Percentiles rank a stretch among this genome's conserved stretches.
Evolutionary conservation across 2,797 vertebrate genomes (phyloP).

Genomic region (Denticeps clupeoides): DNA sequence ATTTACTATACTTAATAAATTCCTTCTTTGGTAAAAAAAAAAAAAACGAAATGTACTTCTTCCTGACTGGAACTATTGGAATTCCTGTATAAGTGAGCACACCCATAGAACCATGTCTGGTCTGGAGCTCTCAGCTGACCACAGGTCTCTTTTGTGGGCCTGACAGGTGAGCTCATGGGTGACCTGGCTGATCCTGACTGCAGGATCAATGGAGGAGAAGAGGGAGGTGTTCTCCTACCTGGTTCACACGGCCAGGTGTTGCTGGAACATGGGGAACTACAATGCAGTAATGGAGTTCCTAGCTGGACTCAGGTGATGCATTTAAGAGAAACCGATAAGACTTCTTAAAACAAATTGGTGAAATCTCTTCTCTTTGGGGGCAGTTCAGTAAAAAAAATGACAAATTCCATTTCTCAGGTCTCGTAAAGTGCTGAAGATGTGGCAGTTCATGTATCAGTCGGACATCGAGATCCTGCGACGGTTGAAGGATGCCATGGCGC

Average conservation of each 20-base stretch:
- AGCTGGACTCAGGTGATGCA: constrained; percentile 96
- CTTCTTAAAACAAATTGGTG: no score
- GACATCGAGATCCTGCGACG: constrained; percentile 95
- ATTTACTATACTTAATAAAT: no score
- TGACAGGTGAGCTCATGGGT: constrained; percentile 96
- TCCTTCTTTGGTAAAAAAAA: no score
- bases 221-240: constrained; percentile 93
- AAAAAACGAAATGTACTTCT: no score
- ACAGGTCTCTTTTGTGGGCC: no score
- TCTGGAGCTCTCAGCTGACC: not conserved
- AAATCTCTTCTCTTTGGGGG: no score
- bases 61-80: no score
- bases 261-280: constrained; percentile 99
- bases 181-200: constrained; percentile 93
- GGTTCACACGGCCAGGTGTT: constrained; percentile 93
- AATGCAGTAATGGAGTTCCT: constrained; percentile 98
- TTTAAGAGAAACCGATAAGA: no score
- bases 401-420: constrained; percentile 62
- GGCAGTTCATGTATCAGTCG: constrained; percentile 97
- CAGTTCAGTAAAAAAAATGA: no score
- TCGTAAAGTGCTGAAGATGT: constrained; percentile 97
- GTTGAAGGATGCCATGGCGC: constrained; percentile 94
- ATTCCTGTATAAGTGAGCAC: no score
- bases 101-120: no score
- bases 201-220: constrained; percentile 96